A percentile compares a stretch with the other conserved stretches of the same genome.
phyloP scores from a whole-genome alignment of 2,113 vertebrate species.

The Nycticryphes semicollaris region DNA sequence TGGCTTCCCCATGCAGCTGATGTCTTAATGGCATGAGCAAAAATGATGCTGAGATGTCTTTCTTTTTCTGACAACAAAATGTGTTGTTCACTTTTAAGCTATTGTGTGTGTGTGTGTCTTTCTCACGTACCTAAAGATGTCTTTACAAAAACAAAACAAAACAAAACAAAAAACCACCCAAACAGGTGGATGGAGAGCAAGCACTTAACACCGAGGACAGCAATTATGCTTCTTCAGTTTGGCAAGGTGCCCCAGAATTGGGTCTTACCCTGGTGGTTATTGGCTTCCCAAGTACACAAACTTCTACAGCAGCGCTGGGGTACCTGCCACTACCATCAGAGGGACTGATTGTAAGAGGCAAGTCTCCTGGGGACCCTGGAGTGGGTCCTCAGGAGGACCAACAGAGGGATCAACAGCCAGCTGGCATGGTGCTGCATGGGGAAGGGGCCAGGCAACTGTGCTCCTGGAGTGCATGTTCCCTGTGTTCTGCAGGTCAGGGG shows the following conservation, averaged over 20 bases:
- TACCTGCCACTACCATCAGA: neutral
- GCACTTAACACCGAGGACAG: neutral
- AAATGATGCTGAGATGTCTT: neutral
- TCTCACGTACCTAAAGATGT: neutral
- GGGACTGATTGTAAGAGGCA: neutral
- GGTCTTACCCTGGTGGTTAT: neutral
- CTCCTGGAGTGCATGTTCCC: accelerated
- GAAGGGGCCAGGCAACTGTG: neutral
- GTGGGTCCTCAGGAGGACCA: no score
- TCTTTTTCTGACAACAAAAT: neutral
- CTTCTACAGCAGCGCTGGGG: neutral
- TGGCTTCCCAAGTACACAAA: neutral
- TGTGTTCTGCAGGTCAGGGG: neutral
- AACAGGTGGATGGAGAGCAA: neutral
- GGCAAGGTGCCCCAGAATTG: neutral
- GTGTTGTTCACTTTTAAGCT: neutral
- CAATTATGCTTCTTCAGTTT: neutral
- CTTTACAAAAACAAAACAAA: neutral
- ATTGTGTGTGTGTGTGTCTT: neutral
- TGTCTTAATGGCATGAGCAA: neutral
- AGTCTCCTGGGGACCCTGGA: neutral
- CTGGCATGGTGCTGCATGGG: accelerated
- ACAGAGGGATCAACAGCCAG: neutral
- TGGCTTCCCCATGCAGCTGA: neutral
- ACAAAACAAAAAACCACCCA: neutral